Conservation (phyloP, 2,113 vertebrate species). For the Burhinus bistriatus region DNA sequence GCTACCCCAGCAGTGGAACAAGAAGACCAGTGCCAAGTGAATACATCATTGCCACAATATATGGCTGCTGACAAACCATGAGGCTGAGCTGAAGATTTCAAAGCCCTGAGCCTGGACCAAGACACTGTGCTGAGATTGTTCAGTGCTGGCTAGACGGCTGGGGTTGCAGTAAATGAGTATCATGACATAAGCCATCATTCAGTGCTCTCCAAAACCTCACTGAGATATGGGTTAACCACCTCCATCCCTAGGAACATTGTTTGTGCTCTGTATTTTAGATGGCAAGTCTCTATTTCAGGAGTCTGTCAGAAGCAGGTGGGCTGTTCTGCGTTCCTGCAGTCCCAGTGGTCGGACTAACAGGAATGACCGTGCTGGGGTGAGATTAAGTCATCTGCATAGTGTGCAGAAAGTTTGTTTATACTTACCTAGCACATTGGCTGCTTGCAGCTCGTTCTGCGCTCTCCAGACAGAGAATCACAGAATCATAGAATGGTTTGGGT, state of each 20-base stretch:
- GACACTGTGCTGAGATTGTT: not conserved
- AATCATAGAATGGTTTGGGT: not conserved
- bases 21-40: not conserved
- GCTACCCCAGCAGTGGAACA: not conserved
- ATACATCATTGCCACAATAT: not conserved
- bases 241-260: not conserved
- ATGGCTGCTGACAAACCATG: not conserved
- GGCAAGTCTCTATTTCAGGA: not conserved
- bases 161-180: not conserved
- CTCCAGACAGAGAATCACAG: not conserved
- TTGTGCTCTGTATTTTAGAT: not conserved
- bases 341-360: not conserved
- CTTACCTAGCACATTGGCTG: not conserved
- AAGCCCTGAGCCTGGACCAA: not conserved
- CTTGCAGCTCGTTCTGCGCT: not conserved
- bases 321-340: not conserved
- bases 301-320: not conserved
- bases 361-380: not conserved
- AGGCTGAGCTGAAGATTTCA: not conserved
- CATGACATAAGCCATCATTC: not conserved
- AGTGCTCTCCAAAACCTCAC: not conserved
- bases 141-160: not conserved
- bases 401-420: not conserved
- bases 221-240: not conserved
- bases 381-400: not conserved